These are phyloP conservation scores for Oikopleura dioica DNA, from an alignment of 23 tunicate species.

Conservation along the genomic window DNA sequence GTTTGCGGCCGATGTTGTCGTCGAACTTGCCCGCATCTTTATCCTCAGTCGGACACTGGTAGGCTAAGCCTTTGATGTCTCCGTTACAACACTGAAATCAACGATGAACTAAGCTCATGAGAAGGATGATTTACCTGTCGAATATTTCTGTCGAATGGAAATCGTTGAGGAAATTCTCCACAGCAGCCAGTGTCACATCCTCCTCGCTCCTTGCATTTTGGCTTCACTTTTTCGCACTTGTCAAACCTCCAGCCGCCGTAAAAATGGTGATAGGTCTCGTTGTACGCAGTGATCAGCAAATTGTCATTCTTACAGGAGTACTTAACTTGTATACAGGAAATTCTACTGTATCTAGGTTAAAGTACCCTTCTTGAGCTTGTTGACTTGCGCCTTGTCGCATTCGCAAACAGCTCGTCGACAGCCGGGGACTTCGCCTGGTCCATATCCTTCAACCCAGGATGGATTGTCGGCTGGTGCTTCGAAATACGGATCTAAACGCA, in stretches of 20 bases:
- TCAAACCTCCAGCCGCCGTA: background rate
- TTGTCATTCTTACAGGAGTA: too few relatives aligned
- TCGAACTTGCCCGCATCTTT: background rate
- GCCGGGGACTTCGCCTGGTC: constrained; percentile 10
- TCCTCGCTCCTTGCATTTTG: too few relatives aligned
- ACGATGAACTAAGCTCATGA: too few relatives aligned
- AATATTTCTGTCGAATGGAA: background rate
- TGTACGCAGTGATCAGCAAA: too few relatives aligned
- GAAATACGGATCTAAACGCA: constrained; percentile 4
- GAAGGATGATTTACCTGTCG: too few relatives aligned
- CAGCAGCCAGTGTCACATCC: background rate
- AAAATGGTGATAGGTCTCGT: background rate
- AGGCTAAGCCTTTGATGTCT: background rate
- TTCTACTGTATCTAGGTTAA: background rate
- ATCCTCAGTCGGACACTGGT: background rate
- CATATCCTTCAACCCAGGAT: background rate
- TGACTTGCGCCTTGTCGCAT: background rate
- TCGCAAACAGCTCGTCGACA: constrained; percentile 10
- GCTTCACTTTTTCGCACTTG: background rate
- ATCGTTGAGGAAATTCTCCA: background rate
- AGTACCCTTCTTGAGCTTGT: background rate
- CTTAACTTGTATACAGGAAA: too few relatives aligned
- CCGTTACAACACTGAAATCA: background rate
- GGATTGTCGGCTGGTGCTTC: background rate
- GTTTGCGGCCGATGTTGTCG: background rate